phyloP scores from a whole-genome alignment of 2,797 vertebrate species.

The Melanotaenia trifasciata region DNA sequence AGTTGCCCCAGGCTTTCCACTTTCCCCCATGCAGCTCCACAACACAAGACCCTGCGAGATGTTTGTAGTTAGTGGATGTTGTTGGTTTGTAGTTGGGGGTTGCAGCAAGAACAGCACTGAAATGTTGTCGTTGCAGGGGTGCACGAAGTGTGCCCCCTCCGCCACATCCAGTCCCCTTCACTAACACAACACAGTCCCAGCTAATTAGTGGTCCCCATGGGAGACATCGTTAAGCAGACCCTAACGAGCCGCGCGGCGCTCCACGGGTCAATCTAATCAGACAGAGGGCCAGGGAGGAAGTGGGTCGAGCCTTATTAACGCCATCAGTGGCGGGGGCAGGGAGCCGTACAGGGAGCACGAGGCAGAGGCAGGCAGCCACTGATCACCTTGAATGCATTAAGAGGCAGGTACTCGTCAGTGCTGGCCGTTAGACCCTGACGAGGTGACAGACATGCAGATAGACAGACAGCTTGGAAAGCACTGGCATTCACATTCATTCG shows the following conservation, averaged over 20 bases:
- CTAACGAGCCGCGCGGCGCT: constrained; percentile 86
- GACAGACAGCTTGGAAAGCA: constrained; percentile 34
- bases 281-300: constrained; percentile 87
- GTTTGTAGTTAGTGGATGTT: constrained; percentile 75
- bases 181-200: constrained; percentile 87
- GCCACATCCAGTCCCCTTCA: constrained; percentile 77
- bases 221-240: constrained; percentile 86
- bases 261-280: constrained; percentile 88
- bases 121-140: constrained; percentile 75
- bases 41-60: constrained; percentile 65
- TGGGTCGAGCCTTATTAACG: constrained; percentile 89
- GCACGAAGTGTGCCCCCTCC: constrained; percentile 70
- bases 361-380: constrained; percentile 68
- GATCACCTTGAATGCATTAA: constrained; percentile 83
- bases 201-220: constrained; percentile 90
- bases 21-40: constrained; percentile 65
- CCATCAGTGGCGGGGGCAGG: constrained; percentile 76
- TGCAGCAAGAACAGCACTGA: constrained; percentile 56
- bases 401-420: constrained; percentile 69
- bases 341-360: constrained; percentile 63
- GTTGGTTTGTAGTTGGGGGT: constrained; percentile 52
- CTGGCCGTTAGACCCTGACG: constrained; percentile 60
- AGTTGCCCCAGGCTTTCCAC: constrained; percentile 67
- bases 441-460: constrained; percentile 53
- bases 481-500: constrained; percentile 3